phyloP scores from a whole-genome alignment of 2,113 vertebrate genomes.

The Sinocyclocheilus maitianheensis region DNA sequence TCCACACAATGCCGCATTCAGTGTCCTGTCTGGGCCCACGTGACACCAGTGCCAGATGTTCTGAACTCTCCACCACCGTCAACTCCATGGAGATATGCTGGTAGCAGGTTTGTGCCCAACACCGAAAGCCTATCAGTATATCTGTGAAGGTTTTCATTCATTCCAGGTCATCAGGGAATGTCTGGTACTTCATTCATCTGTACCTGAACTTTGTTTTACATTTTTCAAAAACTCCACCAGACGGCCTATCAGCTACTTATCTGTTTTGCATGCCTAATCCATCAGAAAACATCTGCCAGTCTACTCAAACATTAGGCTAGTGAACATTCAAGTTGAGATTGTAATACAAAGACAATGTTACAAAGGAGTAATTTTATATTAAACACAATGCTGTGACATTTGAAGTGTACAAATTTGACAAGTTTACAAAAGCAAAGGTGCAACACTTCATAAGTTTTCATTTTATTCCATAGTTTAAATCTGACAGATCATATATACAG shows the following conservation, averaged over 20 bases:
- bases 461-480: not conserved
- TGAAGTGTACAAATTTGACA: too few relatives aligned
- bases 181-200: constrained; percentile 9
- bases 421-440: not conserved
- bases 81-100: constrained; percentile 20
- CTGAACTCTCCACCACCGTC: constrained; percentile 37
- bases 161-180: not conserved
- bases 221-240: constrained; percentile 15
- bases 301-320: not conserved
- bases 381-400: not conserved
- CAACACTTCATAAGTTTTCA: not conserved
- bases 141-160: constrained; percentile 11
- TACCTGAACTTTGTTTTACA: not conserved
- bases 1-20: constrained; percentile 62
- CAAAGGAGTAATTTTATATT: not conserved
- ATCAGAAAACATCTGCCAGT: not conserved
- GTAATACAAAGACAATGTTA: not conserved
- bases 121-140: not conserved
- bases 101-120: constrained; percentile 12
- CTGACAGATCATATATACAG: not conserved
- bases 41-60: constrained; percentile 66
- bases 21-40: constrained; percentile 42
- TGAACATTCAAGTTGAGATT: not conserved
- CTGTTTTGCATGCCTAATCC: constrained; percentile 10
- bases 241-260: constrained; percentile 3